A percentile compares a stretch with the other conserved stretches of the same genome.
These are phyloP conservation scores for Trematomus loennbergii DNA, from an alignment of 2,113 vertebrate genomes.

Conservation along the genomic window DNA sequence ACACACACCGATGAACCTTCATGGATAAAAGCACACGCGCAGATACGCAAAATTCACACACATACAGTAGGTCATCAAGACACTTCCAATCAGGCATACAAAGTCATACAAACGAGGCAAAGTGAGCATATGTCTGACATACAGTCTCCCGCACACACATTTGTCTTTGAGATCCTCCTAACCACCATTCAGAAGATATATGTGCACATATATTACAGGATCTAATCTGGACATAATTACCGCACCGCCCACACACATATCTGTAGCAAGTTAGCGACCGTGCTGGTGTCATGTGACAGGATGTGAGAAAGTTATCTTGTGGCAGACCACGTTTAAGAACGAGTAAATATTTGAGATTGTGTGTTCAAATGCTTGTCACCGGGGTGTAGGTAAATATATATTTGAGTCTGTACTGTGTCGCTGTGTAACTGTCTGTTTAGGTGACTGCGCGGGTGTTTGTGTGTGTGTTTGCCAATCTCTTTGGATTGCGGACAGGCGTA, in stretches of 20 bases:
- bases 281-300: constrained; percentile 28
- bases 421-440: constrained; percentile 47
- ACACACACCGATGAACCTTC: constrained; percentile 32
- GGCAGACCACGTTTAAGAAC: constrained; percentile 46
- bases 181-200: constrained; percentile 28
- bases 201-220: constrained; percentile 10
- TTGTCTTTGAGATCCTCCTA: constrained; percentile 9
- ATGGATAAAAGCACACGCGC: constrained; percentile 9
- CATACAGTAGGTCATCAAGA: constrained; percentile 28
- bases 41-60: constrained; percentile 11
- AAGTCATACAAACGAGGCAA: constrained; percentile 21
- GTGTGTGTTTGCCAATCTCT: constrained; percentile 67
- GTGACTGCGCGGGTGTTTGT: constrained; percentile 46
- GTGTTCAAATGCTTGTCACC: constrained; percentile 58
- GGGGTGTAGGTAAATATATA: constrained; percentile 61
- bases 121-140: constrained; percentile 11
- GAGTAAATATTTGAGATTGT: constrained; percentile 67
- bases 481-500: constrained; percentile 78
- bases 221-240: constrained; percentile 30
- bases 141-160: not conserved
- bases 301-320: constrained; percentile 46
- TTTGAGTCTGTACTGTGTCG: constrained; percentile 42
- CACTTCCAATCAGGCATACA: constrained; percentile 18
- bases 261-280: constrained; percentile 20
- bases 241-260: not conserved